Evolutionary conservation across 2,888 invertebrate genomes (phyloP).

Genomic region (Neoscelio sp.): DNA sequence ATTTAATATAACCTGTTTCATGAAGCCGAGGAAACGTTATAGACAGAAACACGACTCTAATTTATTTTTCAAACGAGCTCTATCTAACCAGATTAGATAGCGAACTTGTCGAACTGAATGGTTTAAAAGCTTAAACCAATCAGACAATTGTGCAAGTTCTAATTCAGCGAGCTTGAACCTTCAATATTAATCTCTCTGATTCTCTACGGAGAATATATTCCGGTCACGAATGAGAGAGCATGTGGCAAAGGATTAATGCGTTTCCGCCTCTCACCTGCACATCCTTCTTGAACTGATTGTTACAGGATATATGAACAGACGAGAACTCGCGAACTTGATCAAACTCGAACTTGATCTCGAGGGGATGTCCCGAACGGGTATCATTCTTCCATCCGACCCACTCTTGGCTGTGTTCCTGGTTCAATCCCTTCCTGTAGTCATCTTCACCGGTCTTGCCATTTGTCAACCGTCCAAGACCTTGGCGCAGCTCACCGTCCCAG

Average conservation of each 20-base stretch:
- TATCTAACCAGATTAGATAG: constrained; percentile 16
- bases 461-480: constrained; percentile 93
- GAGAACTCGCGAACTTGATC: constrained; percentile 94
- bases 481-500: constrained; percentile 89
- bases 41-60: not conserved
- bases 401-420: constrained; percentile 87
- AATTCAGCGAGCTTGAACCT: constrained; percentile 35
- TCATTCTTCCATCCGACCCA: constrained; percentile 97
- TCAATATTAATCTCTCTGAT: constrained; percentile 50
- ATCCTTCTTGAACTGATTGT: constrained; percentile 93
- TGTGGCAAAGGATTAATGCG: constrained; percentile 42
- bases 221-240: constrained; percentile 48
- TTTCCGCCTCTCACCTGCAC: constrained; percentile 86
- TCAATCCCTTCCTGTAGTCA: constrained; percentile 88
- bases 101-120: constrained; percentile 8
- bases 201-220: constrained; percentile 37
- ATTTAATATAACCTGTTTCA: not conserved
- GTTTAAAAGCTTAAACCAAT: constrained; percentile 12
- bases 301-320: constrained; percentile 91
- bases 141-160: constrained; percentile 38
- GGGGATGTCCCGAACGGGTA: constrained; percentile 86
- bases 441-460: constrained; percentile 92
- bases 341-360: constrained; percentile 91
- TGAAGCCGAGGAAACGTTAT: not conserved
- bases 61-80: constrained; percentile 16